phyloP scores from a whole-genome alignment of 1,140 invertebrate genomes.

The Gryon sp. region DNA sequence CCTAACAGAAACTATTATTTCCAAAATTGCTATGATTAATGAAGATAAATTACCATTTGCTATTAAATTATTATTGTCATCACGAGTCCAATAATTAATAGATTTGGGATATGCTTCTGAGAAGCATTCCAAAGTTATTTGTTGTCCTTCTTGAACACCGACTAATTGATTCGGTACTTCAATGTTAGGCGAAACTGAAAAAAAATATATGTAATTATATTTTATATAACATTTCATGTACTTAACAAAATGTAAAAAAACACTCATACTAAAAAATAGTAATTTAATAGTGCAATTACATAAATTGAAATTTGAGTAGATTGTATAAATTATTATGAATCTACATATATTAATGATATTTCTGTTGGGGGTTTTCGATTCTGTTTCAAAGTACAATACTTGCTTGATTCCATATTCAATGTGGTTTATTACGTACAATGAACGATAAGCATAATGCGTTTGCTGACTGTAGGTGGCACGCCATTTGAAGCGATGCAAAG shows the following conservation, averaged over 20 bases:
- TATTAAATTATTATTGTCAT: slow-evolving; percentile 86
- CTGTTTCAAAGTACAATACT: slow-evolving; percentile 26
- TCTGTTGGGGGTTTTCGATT: slow-evolving; percentile 13
- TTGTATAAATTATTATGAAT: slow-evolving; percentile 10
- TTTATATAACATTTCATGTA: too few species aligned
- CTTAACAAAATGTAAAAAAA: not conserved
- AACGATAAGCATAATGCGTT: slow-evolving; percentile 91
- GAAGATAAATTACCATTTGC: slow-evolving; percentile 84
- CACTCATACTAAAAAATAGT: too few species aligned
- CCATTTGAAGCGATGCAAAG: slow-evolving; percentile 93
- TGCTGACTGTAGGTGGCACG: slow-evolving; percentile 92
- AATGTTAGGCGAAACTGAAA: slow-evolving; percentile 89
- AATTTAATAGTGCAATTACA: too few species aligned
- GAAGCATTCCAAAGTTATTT: slow-evolving; percentile 88
- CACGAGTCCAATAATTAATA: slow-evolving; percentile 91
- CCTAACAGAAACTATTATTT: too few species aligned
- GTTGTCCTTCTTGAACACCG: slow-evolving; percentile 86
- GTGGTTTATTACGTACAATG: slow-evolving; percentile 86
- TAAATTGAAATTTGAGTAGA: too few species aligned
- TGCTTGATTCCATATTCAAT: slow-evolving; percentile 50
- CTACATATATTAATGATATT: not conserved
- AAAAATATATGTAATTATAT: slow-evolving; percentile 42
- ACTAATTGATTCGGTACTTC: slow-evolving; percentile 90
- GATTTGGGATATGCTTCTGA: slow-evolving; percentile 93
- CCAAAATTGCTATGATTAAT: too few species aligned